Conservation (phyloP, 2,113 vertebrate genomes). For the Etheostoma spectabile region DNA sequence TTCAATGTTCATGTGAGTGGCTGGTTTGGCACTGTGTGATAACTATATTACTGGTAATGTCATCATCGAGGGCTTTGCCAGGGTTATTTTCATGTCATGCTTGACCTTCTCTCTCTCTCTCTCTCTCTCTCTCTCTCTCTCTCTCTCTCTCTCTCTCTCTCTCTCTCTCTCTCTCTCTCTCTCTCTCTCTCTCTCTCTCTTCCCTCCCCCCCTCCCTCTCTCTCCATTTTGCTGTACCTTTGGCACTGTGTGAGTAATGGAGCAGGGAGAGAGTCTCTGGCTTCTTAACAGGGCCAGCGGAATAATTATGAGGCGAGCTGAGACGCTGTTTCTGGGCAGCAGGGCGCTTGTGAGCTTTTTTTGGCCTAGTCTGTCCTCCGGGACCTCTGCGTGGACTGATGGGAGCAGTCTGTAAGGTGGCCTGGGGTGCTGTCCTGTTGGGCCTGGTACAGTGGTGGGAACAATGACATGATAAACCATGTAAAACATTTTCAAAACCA, state of each 20-base stretch:
- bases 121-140: background rate
- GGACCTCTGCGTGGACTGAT: conserved; percentile 60
- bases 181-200: no score
- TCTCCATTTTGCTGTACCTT: conserved; percentile 47
- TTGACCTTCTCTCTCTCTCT: background rate
- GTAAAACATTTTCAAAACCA: background rate
- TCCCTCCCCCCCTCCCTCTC: no score
- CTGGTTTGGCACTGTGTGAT: conserved; percentile 26
- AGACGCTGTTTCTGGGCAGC: conserved; percentile 58
- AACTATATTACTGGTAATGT: conserved; percentile 52
- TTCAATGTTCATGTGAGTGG: background rate
- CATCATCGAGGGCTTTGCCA: conserved; percentile 29
- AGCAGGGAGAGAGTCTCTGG: conserved; percentile 59
- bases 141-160: background rate
- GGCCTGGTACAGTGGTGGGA: conserved; percentile 25
- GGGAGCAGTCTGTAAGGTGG: conserved; percentile 44
- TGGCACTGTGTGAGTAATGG: conserved; percentile 76
- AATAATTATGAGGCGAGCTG: conserved; percentile 77
- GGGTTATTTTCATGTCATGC: conserved; percentile 20
- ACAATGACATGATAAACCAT: background rate
- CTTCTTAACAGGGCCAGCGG: conserved; percentile 66
- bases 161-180: background rate
- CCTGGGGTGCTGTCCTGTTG: conserved; percentile 24
- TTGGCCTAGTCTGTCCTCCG: conserved; percentile 37
- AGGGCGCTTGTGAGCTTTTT: conserved; percentile 56